These are phyloP conservation scores for Scolanthus callimorphus DNA, from an alignment of 92 coral and sea anemone genomes.

Conservation along the genomic window DNA sequence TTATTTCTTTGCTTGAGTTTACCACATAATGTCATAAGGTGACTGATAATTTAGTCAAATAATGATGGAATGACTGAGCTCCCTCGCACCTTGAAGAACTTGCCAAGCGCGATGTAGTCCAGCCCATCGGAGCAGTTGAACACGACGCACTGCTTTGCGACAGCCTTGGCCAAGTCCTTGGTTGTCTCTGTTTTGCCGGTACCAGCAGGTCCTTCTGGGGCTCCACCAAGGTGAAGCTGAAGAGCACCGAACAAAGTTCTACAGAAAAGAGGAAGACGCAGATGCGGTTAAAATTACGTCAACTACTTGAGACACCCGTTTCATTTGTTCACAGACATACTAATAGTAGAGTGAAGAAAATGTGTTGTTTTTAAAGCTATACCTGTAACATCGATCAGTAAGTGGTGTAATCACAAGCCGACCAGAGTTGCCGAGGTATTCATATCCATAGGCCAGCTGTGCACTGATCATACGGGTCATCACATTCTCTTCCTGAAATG, in stretches of 20 bases:
- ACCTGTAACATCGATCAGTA: slow-evolving; percentile 97
- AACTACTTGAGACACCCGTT: too few species aligned
- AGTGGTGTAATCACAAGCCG: slow-evolving; percentile 97
- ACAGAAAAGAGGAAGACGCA: background rate
- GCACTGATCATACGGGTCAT: slow-evolving; percentile 98
- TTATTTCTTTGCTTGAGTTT: too few species aligned
- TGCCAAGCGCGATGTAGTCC: slow-evolving; percentile 86
- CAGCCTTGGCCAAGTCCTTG: slow-evolving; percentile 86
- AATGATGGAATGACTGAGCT: too few species aligned
- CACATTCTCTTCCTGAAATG: slow-evolving; percentile 81
- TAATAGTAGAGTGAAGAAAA: too few species aligned
- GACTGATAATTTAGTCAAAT: too few species aligned
- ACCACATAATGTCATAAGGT: too few species aligned
- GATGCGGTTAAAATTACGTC: too few species aligned
- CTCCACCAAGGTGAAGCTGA: slow-evolving; percentile 96
- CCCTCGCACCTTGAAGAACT: slow-evolving; percentile 83
- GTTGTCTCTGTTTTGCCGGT: slow-evolving; percentile 98
- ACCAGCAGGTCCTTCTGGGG: slow-evolving; percentile 99
- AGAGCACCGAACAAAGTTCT: slow-evolving; percentile 96
- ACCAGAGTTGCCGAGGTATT: slow-evolving; percentile 96
- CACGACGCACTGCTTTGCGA: slow-evolving; percentile 86
- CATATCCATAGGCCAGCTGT: slow-evolving; percentile 89
- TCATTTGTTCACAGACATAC: too few species aligned
- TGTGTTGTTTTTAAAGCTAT: too few species aligned
- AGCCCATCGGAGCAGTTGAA: slow-evolving; percentile 90